Conservation (phyloP, 2,888 invertebrate species). For the Epiblema foenella region DNA sequence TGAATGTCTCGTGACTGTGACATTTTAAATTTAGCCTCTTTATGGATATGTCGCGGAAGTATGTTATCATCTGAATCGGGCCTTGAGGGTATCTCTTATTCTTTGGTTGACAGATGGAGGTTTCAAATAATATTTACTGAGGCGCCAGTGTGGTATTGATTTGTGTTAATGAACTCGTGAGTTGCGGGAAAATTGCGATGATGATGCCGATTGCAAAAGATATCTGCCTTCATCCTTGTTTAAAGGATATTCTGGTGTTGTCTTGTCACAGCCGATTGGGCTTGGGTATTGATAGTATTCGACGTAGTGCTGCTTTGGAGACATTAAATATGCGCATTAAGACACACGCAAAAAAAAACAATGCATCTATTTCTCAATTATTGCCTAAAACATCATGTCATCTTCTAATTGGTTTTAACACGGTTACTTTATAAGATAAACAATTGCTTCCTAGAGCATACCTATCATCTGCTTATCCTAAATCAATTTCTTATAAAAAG, state of each 20-base stretch:
- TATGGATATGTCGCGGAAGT: slow-evolving; percentile 28
- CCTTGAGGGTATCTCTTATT: slow-evolving; percentile 36
- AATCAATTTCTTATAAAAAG: neutral
- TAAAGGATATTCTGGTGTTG: no score
- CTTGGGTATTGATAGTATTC: no score
- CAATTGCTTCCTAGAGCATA: neutral
- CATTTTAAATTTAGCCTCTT: slow-evolving; percentile 8
- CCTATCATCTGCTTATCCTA: neutral
- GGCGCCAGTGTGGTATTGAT: slow-evolving; percentile 23
- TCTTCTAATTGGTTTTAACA: no score
- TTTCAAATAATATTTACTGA: slow-evolving; percentile 25
- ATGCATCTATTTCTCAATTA: neutral
- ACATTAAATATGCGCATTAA: neutral
- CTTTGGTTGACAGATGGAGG: slow-evolving; percentile 31
- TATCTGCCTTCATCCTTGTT: no score
- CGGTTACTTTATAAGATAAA: no score
- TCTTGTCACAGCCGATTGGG: no score
- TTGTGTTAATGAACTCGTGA: slow-evolving; percentile 27
- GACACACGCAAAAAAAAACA: neutral
- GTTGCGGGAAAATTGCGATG: neutral
- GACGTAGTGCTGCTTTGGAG: neutral
- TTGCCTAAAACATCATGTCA: no score
- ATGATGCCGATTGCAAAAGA: neutral
- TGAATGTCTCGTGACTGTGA: neutral
- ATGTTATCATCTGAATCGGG: slow-evolving; percentile 28